These are phyloP conservation scores for Ophion slaviceki DNA, from an alignment of 2,888 invertebrate genomes.

Conservation along the genomic window DNA sequence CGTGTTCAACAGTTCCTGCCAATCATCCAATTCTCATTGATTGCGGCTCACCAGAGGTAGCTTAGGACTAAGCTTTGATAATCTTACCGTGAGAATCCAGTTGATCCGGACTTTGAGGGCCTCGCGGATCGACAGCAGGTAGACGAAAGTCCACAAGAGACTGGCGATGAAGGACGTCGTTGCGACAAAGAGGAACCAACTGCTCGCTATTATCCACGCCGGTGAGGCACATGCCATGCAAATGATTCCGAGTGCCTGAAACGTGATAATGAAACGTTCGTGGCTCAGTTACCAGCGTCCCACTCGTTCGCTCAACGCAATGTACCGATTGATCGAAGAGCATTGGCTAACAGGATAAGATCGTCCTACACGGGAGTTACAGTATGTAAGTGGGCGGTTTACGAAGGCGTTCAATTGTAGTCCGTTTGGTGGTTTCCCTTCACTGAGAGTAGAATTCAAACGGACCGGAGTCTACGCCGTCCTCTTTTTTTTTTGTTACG, in stretches of 20 bases:
- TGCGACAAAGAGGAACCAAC: conserved; percentile 94
- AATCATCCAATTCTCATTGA: conserved; percentile 21
- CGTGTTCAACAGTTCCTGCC: conserved; percentile 93
- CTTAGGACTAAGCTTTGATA: background rate
- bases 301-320: conserved; percentile 24
- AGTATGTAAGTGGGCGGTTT: conserved; percentile 43
- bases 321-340: conserved; percentile 31
- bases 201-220: conserved; percentile 86
- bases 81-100: conserved; percentile 92
- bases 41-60: background rate
- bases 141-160: conserved; percentile 92
- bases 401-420: conserved; percentile 16
- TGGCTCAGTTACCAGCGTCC: conserved; percentile 44
- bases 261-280: conserved; percentile 74
- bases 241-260: conserved; percentile 92
- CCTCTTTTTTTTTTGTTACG: too few relatives aligned
- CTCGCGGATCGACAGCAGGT: conserved; percentile 91
- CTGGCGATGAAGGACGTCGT: conserved; percentile 93
- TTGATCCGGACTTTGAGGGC: conserved; percentile 90
- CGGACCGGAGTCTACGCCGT: background rate
- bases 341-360: conserved; percentile 55
- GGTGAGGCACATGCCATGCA: conserved; percentile 94
- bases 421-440: conserved; percentile 5
- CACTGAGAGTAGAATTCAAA: background rate
- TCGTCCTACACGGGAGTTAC: conserved; percentile 50